Conservation (phyloP, 1,140 invertebrate genomes). For the Chlorops oryzae region DNA sequence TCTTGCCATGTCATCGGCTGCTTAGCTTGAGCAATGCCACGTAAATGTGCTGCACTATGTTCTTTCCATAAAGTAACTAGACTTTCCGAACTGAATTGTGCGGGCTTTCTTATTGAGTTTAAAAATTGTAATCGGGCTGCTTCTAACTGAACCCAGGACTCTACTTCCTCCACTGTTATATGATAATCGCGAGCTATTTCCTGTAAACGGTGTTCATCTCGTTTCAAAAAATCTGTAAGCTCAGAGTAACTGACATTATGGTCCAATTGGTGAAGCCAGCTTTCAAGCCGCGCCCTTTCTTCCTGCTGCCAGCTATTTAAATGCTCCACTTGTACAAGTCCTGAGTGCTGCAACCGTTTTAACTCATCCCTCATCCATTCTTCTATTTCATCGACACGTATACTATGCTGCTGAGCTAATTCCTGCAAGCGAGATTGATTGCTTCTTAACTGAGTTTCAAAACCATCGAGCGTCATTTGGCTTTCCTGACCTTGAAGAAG, state of each 20-base stretch:
- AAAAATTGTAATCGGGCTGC: slow-evolving; percentile 31
- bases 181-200: slow-evolving; percentile 38
- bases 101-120: no score
- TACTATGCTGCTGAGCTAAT: slow-evolving; percentile 33
- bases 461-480: slow-evolving; percentile 29
- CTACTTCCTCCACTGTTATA: slow-evolving; percentile 40
- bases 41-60: slow-evolving; percentile 19
- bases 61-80: slow-evolving; percentile 35
- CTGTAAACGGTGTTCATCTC: slow-evolving; percentile 31
- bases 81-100: no score
- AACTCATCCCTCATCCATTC: slow-evolving; percentile 37
- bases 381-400: slow-evolving; percentile 38
- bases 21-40: slow-evolving; percentile 21
- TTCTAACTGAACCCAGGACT: slow-evolving; percentile 40
- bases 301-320: slow-evolving; percentile 36
- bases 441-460: slow-evolving; percentile 30
- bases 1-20: slow-evolving; percentile 32
- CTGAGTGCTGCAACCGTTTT: slow-evolving; percentile 30
- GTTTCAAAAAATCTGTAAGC: slow-evolving; percentile 33
- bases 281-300: slow-evolving; percentile 30
- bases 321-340: slow-evolving; percentile 33
- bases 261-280: slow-evolving; percentile 34
- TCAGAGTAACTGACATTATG: slow-evolving; percentile 32
- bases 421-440: slow-evolving; percentile 29
- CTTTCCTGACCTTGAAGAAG: slow-evolving; percentile 34